These are phyloP conservation scores for Sanderia malayensis DNA, from an alignment of 30 jellyfish, hydroid and myxozoan genomes.

Conservation along the genomic window DNA sequence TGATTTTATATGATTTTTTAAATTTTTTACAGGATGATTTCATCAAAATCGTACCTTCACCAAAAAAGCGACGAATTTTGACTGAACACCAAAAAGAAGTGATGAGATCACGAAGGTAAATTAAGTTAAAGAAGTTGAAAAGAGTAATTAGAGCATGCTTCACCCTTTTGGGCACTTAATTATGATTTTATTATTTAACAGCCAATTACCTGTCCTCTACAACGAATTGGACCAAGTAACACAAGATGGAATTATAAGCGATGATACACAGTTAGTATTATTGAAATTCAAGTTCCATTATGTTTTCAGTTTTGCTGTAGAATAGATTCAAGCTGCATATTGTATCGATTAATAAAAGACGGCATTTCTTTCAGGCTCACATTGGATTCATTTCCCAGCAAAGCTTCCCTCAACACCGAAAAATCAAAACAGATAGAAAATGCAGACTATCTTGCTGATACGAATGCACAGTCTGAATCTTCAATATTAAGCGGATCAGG, in stretches of 20 bases:
- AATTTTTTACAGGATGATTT: conserved; percentile 38
- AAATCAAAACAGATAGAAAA: too few relatives aligned
- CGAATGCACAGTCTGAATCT: too few relatives aligned
- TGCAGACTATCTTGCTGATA: too few relatives aligned
- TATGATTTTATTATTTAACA: neutral
- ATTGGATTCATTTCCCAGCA: conserved; percentile 4
- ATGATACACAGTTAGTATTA: conserved; percentile 66
- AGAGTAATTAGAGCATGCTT: too few relatives aligned
- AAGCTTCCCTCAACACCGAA: too few relatives aligned
- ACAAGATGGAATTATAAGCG: conserved; percentile 64
- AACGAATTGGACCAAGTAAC: conserved; percentile 77
- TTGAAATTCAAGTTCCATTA: neutral
- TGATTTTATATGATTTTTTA: neutral
- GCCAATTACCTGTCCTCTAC: conserved; percentile 75
- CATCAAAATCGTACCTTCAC: conserved; percentile 75
- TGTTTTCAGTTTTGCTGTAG: too few relatives aligned
- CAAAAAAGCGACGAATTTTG: conserved; percentile 75
- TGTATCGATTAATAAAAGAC: neutral
- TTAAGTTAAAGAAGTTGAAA: too few relatives aligned
- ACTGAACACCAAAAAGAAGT: conserved; percentile 96
- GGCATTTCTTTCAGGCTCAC: conserved; percentile 3
- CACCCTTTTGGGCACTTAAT: too few relatives aligned
- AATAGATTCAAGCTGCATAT: neutral
- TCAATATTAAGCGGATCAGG: too few relatives aligned
- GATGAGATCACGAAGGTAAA: conserved; percentile 57